Evolutionary conservation across 2,113 vertebrate genomes (phyloP), one percentile per base, ranked within the genome.

Genomic region (Anhinga anhinga): DNA sequence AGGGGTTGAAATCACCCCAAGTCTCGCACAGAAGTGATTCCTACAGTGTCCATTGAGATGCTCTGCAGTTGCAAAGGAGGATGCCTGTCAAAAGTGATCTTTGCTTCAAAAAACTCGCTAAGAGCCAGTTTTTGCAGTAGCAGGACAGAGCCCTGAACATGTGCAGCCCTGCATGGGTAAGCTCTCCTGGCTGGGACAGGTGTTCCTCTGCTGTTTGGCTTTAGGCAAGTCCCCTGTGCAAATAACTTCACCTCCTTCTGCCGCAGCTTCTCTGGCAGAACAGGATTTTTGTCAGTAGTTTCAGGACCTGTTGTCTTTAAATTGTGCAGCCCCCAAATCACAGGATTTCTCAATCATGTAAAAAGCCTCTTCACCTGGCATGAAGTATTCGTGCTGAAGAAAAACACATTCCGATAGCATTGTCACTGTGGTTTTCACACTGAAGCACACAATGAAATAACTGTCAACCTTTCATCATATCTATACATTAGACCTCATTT

Each of bases 231-330:
- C 34, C 36, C 20, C 36, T n/a, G 52, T 71, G 65, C 52, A 87
- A 92, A 79, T 87, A 91, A 82, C 40, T 77, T 76, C 49, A 63
- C 42, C 72, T 93, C 45, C 55, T 81, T 70, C 80, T 92, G 92
- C 72, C 3, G 10, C 44, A 84, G 56, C 81, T 82, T 79, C 45
- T 89, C 91, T 87, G 66, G 89, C 66, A 96, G 83, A 95, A 72
- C 73, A 70, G 81, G 91, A 89, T 95, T 97, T 96, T 92, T 88
- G 10, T 15, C 44, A 67, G 73, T 23, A 69, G 40, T 96, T 94
- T 95, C 84, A 79, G 62, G 73, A 61, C 47, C 34, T 1, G 0
- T 78, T 20, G 27, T 81, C 76, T 93, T 47, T 65, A 91, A 53
- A 25, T 13, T 82, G 47, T 85, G 76, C 66, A 77, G 66, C 34